Conservation (phyloP, 92 coral and sea anemone species). For the Bergia puertoricense region DNA sequence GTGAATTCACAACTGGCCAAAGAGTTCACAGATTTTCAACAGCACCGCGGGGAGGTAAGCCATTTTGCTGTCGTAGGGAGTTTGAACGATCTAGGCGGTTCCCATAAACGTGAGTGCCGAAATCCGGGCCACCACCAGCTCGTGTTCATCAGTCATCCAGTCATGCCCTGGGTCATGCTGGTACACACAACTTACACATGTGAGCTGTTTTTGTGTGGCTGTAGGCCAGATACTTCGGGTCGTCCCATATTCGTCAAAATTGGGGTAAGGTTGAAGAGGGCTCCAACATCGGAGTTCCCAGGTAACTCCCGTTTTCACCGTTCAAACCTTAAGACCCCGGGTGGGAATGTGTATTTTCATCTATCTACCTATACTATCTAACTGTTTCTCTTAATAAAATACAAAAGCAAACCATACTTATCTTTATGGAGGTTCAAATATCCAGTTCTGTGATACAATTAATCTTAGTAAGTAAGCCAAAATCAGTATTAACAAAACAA, state of each 20-base stretch:
- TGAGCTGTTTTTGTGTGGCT: too few relatives aligned
- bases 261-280: too few relatives aligned
- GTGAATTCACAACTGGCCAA: slow-evolving; percentile 7
- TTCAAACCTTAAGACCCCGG: slow-evolving; percentile 42
- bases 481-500: neutral
- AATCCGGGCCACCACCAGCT: too few relatives aligned
- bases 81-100: too few relatives aligned
- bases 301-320: too few relatives aligned
- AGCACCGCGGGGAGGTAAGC: too few relatives aligned
- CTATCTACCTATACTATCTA: slow-evolving; percentile 40
- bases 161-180: neutral
- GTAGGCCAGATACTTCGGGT: too few relatives aligned
- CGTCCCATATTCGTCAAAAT: too few relatives aligned
- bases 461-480: slow-evolving; percentile 1
- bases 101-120: too few relatives aligned
- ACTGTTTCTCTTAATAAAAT: neutral
- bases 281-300: too few relatives aligned
- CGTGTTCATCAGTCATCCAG: slow-evolving; percentile 43
- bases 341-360: slow-evolving; percentile 35
- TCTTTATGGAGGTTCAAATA: slow-evolving; percentile 43
- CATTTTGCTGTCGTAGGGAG: too few relatives aligned
- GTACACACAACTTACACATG: too few relatives aligned
- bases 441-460: slow-evolving; percentile 41
- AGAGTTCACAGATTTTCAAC: slow-evolving; percentile 46
- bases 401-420: neutral